Evolutionary conservation across 1,140 invertebrate genomes (phyloP), one percentile per base, ranked within the genome.

Genomic region (Ylistrum balloti): DNA sequence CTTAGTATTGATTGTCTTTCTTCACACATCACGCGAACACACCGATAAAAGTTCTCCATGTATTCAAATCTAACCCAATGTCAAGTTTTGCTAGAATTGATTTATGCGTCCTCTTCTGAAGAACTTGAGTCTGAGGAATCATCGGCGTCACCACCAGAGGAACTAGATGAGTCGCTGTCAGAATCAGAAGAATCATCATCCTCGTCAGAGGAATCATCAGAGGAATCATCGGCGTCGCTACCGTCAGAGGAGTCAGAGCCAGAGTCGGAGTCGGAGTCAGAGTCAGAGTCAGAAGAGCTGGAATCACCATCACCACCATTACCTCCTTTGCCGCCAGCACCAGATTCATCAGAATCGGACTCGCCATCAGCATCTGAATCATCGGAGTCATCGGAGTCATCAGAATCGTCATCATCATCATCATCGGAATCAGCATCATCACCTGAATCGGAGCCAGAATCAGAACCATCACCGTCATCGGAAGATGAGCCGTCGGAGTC

Each of bases 21-120:
- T n/a, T 74, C n/a, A 74, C 56, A 74, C 56, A 74, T 74, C 56
- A 74, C 56, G 56, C 56, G 56, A 74, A 74, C 56, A 74, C 56
- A 74, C 56, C n/a, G 56, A 7, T 74, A 28, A 74, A 28, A 74
- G 9, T 74, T 17, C 5, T 28, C 17, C 56, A 74, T 74, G n/a
- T 74, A 74, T 28, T 74, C 56, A 74, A 74, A 28, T 74, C 45
- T 48, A 48, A 28, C 9, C 17, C n/a, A 74, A 48, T 48, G 56
- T 74, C 56, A 7, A 74, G 17, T 74, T 74, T 17, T 28, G n/a
- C n/a, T n/a, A 74, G n/a, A 74, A 28, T n/a, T 28, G 5, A 28
- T 74, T 74, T 74, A 74, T 74, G 56, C 56, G 22, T 74, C 56
- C 17, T 74, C 56, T 28, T 74, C 56, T 74, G 56, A 74, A 28